These are phyloP conservation scores for Caenorhabditis wallacei DNA, from an alignment of 2,888 invertebrate genomes.

Conservation along the genomic window DNA sequence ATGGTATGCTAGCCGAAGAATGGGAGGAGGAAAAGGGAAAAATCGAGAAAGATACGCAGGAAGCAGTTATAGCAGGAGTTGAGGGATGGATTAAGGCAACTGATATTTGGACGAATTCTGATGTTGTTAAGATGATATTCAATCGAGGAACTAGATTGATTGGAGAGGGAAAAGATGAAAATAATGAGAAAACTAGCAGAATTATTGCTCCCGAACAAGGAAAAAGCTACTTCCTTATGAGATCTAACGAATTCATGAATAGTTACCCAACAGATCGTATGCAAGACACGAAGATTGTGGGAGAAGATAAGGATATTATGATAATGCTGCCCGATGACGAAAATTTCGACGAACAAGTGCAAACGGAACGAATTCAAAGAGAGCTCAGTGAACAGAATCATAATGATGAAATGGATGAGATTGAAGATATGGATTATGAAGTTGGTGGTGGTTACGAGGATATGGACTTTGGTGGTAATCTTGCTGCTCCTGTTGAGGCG, in stretches of 20 bases:
- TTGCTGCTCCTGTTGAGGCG: slow-evolving; percentile 17
- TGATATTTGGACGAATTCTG: slow-evolving; percentile 50
- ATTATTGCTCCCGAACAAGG: slow-evolving; percentile 23
- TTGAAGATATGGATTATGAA: slow-evolving; percentile 11
- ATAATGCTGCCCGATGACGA: slow-evolving; percentile 19
- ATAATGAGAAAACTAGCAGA: too few species aligned
- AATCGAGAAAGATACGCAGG: slow-evolving; percentile 15
- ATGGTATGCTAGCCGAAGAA: slow-evolving; percentile 53
- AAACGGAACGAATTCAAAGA: slow-evolving; percentile 19
- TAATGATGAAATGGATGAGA: neutral
- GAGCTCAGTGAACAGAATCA: neutral
- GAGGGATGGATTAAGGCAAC: slow-evolving; percentile 54
- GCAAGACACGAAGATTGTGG: slow-evolving; percentile 13
- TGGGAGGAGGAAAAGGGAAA: slow-evolving; percentile 46
- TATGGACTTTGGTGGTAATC: slow-evolving; percentile 27
- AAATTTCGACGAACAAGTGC: slow-evolving; percentile 1
- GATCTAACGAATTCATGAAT: slow-evolving; percentile 39
- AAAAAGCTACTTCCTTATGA: slow-evolving; percentile 33
- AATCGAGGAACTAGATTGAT: slow-evolving; percentile 22
- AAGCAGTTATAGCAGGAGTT: slow-evolving; percentile 15
- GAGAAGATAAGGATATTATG: slow-evolving; percentile 39
- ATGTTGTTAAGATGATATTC: slow-evolving; percentile 50
- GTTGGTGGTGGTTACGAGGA: neutral
- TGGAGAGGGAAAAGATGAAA: slow-evolving; percentile 22
- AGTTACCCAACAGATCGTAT: slow-evolving; percentile 21